Conservation (phyloP, 2,113 vertebrate genomes). For the Atrichornis clamosus region DNA sequence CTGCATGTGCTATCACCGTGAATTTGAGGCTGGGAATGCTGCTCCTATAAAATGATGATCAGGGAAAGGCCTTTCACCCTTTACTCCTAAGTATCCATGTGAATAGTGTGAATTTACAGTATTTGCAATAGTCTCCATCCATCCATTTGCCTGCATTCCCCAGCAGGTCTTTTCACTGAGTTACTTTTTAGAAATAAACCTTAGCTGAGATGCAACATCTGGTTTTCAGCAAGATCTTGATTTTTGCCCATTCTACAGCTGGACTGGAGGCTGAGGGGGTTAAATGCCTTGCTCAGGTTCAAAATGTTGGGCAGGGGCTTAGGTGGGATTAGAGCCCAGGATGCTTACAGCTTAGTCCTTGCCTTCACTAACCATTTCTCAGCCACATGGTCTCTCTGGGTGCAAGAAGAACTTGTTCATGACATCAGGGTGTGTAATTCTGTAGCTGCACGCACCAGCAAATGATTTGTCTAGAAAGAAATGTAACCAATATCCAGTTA, state of each 20-base stretch:
- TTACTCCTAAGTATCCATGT: neutral
- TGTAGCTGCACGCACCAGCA: neutral
- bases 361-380: neutral
- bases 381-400: neutral
- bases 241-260: constrained; percentile 22
- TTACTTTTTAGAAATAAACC: neutral
- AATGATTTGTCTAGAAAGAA: constrained; percentile 19
- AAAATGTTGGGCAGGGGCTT: constrained; percentile 23
- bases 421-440: neutral
- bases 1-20: neutral
- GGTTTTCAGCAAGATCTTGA: constrained; percentile 1
- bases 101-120: neutral
- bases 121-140: neutral
- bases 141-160: neutral
- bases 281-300: constrained; percentile 37
- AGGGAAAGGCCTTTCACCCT: neutral
- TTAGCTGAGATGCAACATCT: constrained; percentile 6
- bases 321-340: constrained; percentile 42
- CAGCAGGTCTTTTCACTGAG: constrained; percentile 3
- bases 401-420: neutral
- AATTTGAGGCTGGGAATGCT: neutral
- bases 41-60: neutral
- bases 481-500: neutral
- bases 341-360: neutral
- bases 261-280: constrained; percentile 6